Evolutionary conservation across 2,797 vertebrate species (phyloP).

Genomic region (Selene dorsalis): DNA sequence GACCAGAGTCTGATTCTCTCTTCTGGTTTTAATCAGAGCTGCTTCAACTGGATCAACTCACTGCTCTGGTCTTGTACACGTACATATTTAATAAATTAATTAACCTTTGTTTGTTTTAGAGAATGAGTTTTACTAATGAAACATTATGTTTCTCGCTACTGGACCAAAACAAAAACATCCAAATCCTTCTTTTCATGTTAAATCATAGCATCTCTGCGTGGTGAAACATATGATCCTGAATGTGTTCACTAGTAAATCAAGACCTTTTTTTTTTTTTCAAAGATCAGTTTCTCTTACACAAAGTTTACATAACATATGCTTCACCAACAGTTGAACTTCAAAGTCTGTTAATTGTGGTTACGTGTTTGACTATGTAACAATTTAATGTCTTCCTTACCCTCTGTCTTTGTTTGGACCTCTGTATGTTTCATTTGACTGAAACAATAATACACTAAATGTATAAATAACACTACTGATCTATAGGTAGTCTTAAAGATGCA

Average conservation of each 20-base stretch:
- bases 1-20: conserved; percentile 2
- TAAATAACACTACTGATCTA: conserved; percentile 50
- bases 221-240: too few species aligned
- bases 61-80: not conserved
- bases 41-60: not conserved
- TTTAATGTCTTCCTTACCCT: conserved; percentile 1
- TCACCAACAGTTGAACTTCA: conserved; percentile 23
- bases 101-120: conserved; percentile 4
- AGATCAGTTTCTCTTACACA: not conserved
- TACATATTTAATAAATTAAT: not conserved
- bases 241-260: too few species aligned
- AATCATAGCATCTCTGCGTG: not conserved
- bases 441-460: conserved; percentile 5
- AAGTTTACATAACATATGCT: conserved; percentile 7
- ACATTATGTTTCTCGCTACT: conserved; percentile 1
- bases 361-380: conserved; percentile 19
- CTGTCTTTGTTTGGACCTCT: not conserved
- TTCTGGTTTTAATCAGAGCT: not conserved
- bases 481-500: conserved; percentile 15
- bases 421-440: conserved; percentile 16
- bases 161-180: conserved; percentile 65
- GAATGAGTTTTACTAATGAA: conserved; percentile 27
- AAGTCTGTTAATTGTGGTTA: conserved; percentile 20
- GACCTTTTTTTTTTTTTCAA: too few species aligned
- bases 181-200: conserved; percentile 32